A percentile compares a stretch with the other conserved stretches of the same genome.
phyloP scores from a whole-genome alignment of 1,140 invertebrate species.

The Trichonephila clavata region DNA sequence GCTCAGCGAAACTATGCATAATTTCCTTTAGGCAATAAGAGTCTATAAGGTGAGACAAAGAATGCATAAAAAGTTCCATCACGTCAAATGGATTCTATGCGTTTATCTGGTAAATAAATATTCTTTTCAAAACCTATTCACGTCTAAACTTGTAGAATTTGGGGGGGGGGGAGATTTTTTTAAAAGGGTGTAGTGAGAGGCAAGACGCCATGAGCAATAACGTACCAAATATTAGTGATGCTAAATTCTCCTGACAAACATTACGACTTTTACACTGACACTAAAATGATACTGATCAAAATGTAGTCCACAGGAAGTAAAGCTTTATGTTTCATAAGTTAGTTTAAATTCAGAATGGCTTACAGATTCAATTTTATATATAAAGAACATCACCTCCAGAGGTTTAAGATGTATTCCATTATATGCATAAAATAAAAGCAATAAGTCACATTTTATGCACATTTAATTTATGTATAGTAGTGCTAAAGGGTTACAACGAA shows the following conservation, averaged over 20 bases:
- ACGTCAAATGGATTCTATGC: background rate
- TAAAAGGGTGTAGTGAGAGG: background rate
- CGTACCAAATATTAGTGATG: background rate
- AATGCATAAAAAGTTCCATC: slow-evolving; percentile 3
- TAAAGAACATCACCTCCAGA: no score
- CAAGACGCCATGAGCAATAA: background rate
- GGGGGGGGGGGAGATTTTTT: no score
- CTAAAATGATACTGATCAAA: background rate
- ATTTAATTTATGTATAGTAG: no score
- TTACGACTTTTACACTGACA: background rate
- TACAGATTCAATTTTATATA: no score
- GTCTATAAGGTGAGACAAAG: slow-evolving; percentile 2
- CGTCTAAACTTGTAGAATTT: background rate
- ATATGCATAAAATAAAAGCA: no score
- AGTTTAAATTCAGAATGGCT: no score
- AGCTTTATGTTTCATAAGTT: no score
- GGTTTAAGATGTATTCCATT: no score
- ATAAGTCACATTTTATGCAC: no score
- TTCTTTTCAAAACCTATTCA: background rate
- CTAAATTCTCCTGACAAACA: background rate
- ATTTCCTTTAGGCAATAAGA: background rate
- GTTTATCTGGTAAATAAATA: slow-evolving; percentile 4
- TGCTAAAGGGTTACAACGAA: no score
- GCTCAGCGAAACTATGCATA: slow-evolving; percentile 12
- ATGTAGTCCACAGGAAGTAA: background rate